Conservation (phyloP, 2,888 invertebrate species). For the Andricus curvator region DNA sequence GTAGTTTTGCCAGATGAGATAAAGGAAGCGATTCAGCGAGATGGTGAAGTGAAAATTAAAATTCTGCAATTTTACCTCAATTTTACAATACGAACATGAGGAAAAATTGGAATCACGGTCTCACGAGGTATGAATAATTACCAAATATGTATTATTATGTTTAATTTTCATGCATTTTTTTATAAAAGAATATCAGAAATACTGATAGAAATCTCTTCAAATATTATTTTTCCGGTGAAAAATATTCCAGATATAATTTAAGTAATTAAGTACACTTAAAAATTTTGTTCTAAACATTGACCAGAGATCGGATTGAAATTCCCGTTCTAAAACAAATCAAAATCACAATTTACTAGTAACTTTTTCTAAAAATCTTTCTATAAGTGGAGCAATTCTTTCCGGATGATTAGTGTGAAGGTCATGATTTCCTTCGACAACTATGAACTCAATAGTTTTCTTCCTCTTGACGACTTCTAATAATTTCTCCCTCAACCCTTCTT, state of each 20-base stretch:
- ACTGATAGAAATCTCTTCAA: too few relatives aligned
- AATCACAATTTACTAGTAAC: constrained; percentile 60
- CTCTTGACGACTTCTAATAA: not conserved
- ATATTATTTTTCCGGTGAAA: too few relatives aligned
- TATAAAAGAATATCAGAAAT: not conserved
- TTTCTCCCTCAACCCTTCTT: not conserved
- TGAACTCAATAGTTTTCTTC: constrained; percentile 4
- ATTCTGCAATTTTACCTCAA: constrained; percentile 56
- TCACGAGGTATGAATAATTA: constrained; percentile 42
- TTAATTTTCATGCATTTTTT: not conserved
- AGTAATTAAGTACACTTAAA: not conserved
- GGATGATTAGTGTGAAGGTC: constrained; percentile 83
- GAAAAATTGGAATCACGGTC: constrained; percentile 58
- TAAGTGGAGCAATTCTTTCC: constrained; percentile 79
- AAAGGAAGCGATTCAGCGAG: constrained; percentile 50
- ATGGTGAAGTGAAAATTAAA: constrained; percentile 61
- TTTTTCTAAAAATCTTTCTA: constrained; percentile 78
- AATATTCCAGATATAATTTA: not conserved
- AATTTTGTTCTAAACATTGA: not conserved
- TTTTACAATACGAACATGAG: constrained; percentile 41
- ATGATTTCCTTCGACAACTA: constrained; percentile 80
- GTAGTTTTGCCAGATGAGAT: constrained; percentile 64
- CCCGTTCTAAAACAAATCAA: not conserved
- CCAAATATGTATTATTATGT: not conserved
- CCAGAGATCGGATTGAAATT: not conserved